Base-by-base conservation (phyloP, 1,140 invertebrate species). In the Acyrthosiphon pisum region DNA sequence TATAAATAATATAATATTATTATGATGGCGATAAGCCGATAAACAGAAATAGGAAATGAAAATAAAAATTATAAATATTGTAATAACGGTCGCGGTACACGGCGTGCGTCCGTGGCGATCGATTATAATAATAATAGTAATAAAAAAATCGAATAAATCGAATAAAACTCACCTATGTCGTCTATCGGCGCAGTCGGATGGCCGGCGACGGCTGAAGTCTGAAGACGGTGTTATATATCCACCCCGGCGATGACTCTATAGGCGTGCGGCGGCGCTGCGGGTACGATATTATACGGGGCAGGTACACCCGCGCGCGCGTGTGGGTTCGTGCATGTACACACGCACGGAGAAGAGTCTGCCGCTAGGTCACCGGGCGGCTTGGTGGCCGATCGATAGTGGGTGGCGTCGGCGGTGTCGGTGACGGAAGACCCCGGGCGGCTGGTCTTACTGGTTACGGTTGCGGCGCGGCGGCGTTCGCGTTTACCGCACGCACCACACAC, bases 301-400 rank as follows among this genome's bases (percentile, higher is more conserved):
- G 41, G 44, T 76, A 76, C 60, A 76, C 60, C 60, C 60, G 60
- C 60, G 60, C 60, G 60, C 60, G 60, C 60, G 60, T 76, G 60
- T 76, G 60, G 60, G 60, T 76, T 76, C 60, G 60, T 76, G 60
- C 60, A 76, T 76, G 60, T 76, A 76, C n/a, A 76, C 60, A 76
- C 60, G 60, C 60, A 76, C 60, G 60, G 60, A 76, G 60, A 76
- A 76, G 60, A 76, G 60, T 76, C 60, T 76, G 84, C 44, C 44
- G 84, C 84, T 46, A 86, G 84, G 84, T 86, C 84, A 86, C 84
- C 84, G 84, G 84, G 84, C 44, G 84, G 84, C 84, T 22, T 46
- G 84, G 84, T 86, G 84, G 84, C 84, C 41, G 44, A 86, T 86
- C 84, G 84, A 86, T 86, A 86, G 84, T 86, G 84, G 84, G 84